phyloP scores from a whole-genome alignment of 2,797 vertebrate genomes.

The Sebastes minor region DNA sequence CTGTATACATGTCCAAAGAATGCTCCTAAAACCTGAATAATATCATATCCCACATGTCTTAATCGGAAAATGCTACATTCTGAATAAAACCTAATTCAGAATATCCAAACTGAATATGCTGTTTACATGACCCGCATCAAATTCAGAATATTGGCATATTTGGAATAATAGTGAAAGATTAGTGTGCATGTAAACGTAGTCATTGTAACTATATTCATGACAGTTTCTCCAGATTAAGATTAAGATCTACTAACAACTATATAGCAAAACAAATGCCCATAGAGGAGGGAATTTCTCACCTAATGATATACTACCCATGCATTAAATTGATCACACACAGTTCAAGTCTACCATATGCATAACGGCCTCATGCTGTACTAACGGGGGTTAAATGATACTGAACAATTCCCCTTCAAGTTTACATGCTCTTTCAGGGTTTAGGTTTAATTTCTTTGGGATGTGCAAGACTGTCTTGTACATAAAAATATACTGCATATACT shows the following conservation, averaged over 20 bases:
- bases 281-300: neutral
- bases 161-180: no score
- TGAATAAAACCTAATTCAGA: no score
- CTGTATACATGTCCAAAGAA: no score
- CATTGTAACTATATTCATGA: neutral
- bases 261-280: neutral
- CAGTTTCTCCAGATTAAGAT: neutral
- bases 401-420: neutral
- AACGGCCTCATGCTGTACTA: neutral
- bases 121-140: no score
- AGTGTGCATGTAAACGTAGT: no score
- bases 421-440: neutral
- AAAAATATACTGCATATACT: neutral
- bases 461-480: neutral
- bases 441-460: neutral
- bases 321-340: neutral
- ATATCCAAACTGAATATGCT: neutral
- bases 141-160: no score
- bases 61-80: no score
- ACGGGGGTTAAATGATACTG: neutral
- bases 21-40: no score
- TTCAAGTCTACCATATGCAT: neutral
- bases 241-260: neutral
- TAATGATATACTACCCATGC: neutral
- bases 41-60: no score